Percentiles rank a stretch among this genome's conserved stretches.
These are phyloP conservation scores for Leptopilina myrica DNA, from an alignment of 2,888 invertebrate species.

Conservation along the genomic window DNA sequence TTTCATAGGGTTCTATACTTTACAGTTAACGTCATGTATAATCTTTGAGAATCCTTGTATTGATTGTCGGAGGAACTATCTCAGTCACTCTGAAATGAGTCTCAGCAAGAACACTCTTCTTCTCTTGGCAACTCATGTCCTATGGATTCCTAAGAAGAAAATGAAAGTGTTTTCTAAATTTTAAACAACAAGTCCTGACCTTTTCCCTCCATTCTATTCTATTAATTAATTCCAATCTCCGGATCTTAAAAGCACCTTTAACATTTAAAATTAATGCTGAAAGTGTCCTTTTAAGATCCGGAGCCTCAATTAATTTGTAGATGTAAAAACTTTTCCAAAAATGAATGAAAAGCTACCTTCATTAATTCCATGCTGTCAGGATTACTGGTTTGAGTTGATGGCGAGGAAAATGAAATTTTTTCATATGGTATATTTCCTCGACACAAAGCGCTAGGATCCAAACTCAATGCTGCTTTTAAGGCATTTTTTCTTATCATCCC, in stretches of 20 bases:
- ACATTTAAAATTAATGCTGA: too few relatives aligned
- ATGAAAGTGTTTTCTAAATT: constrained; percentile 1
- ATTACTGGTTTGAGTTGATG: constrained; percentile 66
- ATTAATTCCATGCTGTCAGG: constrained; percentile 67
- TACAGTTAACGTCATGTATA: constrained; percentile 64
- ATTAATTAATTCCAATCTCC: too few relatives aligned
- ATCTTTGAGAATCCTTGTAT: constrained; percentile 57
- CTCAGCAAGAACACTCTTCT: constrained; percentile 74
- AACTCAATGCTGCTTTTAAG: constrained; percentile 74
- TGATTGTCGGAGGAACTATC: constrained; percentile 53
- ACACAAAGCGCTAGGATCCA: constrained; percentile 74
- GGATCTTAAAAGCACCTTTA: too few relatives aligned
- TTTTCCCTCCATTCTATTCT: too few relatives aligned
- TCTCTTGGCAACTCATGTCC: constrained; percentile 67
- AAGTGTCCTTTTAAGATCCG: too few relatives aligned
- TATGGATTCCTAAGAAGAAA: constrained; percentile 64
- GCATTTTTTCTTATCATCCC: constrained; percentile 71
- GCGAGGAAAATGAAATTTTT: constrained; percentile 71
- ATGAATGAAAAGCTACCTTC: constrained; percentile 52
- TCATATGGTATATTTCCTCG: constrained; percentile 71
- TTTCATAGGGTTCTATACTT: constrained; percentile 38
- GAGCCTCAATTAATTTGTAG: too few relatives aligned
- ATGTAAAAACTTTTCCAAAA: too few relatives aligned
- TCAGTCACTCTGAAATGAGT: constrained; percentile 68
- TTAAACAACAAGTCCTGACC: too few relatives aligned